Evolutionary conservation across 2,113 vertebrate genomes (phyloP), one percentile per base, ranked within the genome.

Genomic region (Corythornis vintsioides): DNA sequence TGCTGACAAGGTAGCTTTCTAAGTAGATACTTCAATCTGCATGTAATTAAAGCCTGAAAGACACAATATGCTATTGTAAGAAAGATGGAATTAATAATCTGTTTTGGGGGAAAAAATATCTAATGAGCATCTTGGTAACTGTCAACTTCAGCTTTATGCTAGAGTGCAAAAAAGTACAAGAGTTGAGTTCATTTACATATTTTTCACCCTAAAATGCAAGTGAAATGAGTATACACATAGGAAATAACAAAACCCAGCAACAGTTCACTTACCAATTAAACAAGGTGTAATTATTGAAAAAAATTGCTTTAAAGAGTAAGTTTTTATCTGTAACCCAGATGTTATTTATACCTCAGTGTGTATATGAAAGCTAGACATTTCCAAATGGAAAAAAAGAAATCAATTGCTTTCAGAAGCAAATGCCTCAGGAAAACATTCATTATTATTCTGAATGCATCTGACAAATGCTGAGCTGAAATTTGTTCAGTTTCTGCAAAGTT

Each of bases 381-480:
- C n/a, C 10, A 89, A 85, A 31, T 72, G 38, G 35, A 52, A 91
- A 63, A 48, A 90, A 86, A 78, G 47, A 78, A 92, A 82, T 72
- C 74, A 89, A 64, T 83, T 77, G 13, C 45, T 89, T 94, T 80
- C n/a, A 67, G 69, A 91, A 76, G 52, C 48, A 60, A 74, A 60
- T 86, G 85, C 60, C 69, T 70, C 29, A 67, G 82, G 89, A 91
- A 83, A 87, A 47, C 60, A 79, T 21, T 35, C 82, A 55, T 95
- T 95, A 48, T 67, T 86, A 76, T 95, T 95, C 84, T 63, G 66
- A 76, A 59, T 45, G 25, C 66, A 57, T 76, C 59, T 89, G 74
- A 83, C 59, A 63, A 89, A 69, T 59, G 63, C 74, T 55, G 70
- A 92, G 55, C 66, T 76, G 74, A 87, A 94, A 82, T 85, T 42